These are phyloP conservation scores for Tetraodon nigroviridis DNA, from an alignment of 2,113 vertebrate species.

Conservation along the genomic window DNA sequence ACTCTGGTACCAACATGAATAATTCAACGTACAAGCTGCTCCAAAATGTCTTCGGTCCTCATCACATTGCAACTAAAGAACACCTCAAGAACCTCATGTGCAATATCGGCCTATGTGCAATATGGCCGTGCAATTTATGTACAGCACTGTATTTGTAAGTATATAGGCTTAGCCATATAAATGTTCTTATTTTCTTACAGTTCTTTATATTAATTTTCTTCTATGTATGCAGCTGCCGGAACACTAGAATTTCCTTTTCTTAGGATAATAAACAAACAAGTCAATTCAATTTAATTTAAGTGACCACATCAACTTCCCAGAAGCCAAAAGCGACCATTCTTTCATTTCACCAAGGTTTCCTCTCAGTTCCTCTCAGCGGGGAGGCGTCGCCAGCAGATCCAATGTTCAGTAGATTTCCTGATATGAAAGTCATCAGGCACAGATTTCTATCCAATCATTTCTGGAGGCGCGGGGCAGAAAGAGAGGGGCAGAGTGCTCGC, in stretches of 20 bases:
- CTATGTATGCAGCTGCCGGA: too few species aligned
- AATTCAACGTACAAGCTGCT: slow-evolving; percentile 33
- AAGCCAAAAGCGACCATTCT: neutral
- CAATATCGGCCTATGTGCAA: too few species aligned
- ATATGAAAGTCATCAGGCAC: slow-evolving; percentile 33
- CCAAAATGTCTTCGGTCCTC: slow-evolving; percentile 29
- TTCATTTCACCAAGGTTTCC: too few species aligned
- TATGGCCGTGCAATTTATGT: too few species aligned
- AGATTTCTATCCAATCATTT: slow-evolving; percentile 23
- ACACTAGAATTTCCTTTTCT: too few species aligned
- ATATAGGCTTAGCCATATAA: too few species aligned
- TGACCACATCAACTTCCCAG: slow-evolving; percentile 5
- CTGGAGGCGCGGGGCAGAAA: slow-evolving; percentile 10
- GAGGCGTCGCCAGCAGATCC: slow-evolving; percentile 18
- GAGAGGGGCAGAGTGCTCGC: slow-evolving; percentile 18
- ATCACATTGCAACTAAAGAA: slow-evolving; percentile 10
- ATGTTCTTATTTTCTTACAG: too few species aligned
- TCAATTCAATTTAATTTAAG: too few species aligned
- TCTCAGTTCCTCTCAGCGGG: neutral
- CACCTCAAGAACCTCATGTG: too few species aligned
- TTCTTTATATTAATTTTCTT: too few species aligned
- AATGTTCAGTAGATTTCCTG: slow-evolving; percentile 36
- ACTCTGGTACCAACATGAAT: slow-evolving; percentile 19
- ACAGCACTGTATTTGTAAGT: too few species aligned
- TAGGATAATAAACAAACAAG: too few species aligned